Percentiles rank a stretch among this genome's conserved stretches.
These are phyloP conservation scores for Epinotia bilunana DNA, from an alignment of 2,888 invertebrate species.

Conservation along the genomic window DNA sequence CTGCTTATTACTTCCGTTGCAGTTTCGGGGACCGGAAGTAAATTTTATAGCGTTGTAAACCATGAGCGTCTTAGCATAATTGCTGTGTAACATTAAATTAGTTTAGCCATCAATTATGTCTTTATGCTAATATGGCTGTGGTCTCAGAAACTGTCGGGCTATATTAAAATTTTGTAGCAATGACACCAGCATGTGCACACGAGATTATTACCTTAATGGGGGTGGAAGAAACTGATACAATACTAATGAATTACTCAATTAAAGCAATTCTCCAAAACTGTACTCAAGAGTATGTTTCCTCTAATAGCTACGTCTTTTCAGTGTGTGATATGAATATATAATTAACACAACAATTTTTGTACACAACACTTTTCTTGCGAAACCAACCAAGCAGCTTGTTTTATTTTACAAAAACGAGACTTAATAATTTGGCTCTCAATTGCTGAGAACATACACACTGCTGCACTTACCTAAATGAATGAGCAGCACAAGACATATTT, in stretches of 20 bases:
- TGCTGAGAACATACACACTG: not conserved
- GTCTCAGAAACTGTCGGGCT: slow-evolving; percentile 55
- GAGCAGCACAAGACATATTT: not conserved
- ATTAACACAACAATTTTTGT: no score
- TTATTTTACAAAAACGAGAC: no score
- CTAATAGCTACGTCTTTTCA: no score
- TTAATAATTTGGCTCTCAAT: no score
- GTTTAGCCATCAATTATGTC: slow-evolving; percentile 78
- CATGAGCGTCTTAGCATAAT: slow-evolving; percentile 81
- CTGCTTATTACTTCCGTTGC: slow-evolving; percentile 81
- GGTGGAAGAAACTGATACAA: not conserved
- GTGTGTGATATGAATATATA: no score
- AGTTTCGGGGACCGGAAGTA: slow-evolving; percentile 77
- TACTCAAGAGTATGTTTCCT: no score
- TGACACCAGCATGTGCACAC: slow-evolving; percentile 47
- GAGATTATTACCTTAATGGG: slow-evolving; percentile 23
- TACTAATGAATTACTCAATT: no score
- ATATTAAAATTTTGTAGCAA: slow-evolving; percentile 54
- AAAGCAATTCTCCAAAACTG: no score
- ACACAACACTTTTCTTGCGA: no score
- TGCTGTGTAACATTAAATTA: slow-evolving; percentile 80
- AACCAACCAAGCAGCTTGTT: no score
- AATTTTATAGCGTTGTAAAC: slow-evolving; percentile 81
- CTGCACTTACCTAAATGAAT: not conserved
- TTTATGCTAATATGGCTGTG: slow-evolving; percentile 71